These are phyloP conservation scores for Hydrozoanthus tunicans DNA, from an alignment of 64 coral and sea anemone genomes.

Conservation along the genomic window DNA sequence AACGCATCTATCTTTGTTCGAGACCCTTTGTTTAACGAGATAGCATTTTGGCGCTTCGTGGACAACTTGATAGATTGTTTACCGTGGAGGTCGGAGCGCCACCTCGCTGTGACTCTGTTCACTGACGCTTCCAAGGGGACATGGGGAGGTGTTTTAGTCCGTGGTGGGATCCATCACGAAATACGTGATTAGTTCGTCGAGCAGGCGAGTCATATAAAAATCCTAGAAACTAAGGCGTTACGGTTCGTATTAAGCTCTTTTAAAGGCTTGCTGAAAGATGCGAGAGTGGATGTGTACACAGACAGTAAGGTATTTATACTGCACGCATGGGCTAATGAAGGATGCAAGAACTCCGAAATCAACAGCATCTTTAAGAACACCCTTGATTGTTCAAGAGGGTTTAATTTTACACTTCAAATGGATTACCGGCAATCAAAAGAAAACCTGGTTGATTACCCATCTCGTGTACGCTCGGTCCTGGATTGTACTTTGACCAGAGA, in stretches of 20 bases:
- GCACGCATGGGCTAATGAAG: too few species aligned
- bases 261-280: neutral
- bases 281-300: slow-evolving; percentile 14
- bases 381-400: too few species aligned
- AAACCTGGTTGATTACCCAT: neutral
- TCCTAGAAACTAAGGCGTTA: neutral
- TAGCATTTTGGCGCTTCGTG: neutral
- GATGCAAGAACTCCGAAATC: neutral
- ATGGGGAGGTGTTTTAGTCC: too few species aligned
- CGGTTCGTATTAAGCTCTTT: too few species aligned
- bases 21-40: too few species aligned
- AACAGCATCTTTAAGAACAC: too few species aligned
- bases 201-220: slow-evolving; percentile 12
- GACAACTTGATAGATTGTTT: too few species aligned
- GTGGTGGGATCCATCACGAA: neutral
- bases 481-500: slow-evolving; percentile 17
- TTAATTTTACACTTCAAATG: too few species aligned
- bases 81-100: too few species aligned
- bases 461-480: neutral
- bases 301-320: neutral
- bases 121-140: too few species aligned
- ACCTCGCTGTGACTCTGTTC: too few species aligned
- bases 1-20: too few species aligned
- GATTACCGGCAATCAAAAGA: neutral
- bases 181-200: neutral